Base-by-base conservation (phyloP, 2,113 vertebrate species). In the Strix aluco region DNA sequence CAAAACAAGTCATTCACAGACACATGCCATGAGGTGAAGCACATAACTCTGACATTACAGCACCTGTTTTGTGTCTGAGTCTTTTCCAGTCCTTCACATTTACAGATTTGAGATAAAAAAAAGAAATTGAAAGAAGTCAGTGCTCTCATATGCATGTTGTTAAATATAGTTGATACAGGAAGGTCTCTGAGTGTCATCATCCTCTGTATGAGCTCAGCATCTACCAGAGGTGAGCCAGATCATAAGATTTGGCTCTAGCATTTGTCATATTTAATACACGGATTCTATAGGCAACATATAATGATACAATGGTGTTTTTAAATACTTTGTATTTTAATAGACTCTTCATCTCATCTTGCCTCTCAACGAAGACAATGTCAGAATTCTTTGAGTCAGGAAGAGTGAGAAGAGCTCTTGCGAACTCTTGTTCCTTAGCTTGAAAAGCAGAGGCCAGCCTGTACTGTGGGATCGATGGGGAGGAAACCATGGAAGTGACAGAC, bases 31-130 rank as follows among this genome's bases (percentile, higher is more conserved):
- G 80, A 95, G 86, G 55, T 89, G 90, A 81, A 79, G 86, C 88
- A 94, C 93, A 89, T 96, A 92, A 79, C 85, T 96, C 90, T 92
- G 57, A 79, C 91, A 91, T 94, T 92, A 90, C 86, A 89, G 54
- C 94, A 92, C 10, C 27, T 34, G 52, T 96, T 96, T 94, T 86
- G 26, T 84, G 57, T 81, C 69, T 71, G 81, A 93, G 94, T 81
- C 66, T 95, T 80, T 93, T 73, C 73, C 51, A 59, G 19, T 84
- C 88, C 85, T 93, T 97, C 66, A 82, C 59, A 62, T 62, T 88
- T 80, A 36, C 70, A 96, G 95, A 97, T 70, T 47, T 32, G n/a
- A 94, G 75, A 75, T 83, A 22, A 54, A 46, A 86, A 92, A 42
- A 82, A 62, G 25, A 88, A n/a, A 86, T 73, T 80, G 49, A 26